Percentiles rank a stretch among this genome's conserved stretches.
These are phyloP conservation scores for Lasioglossum morio DNA, from an alignment of 2,888 invertebrate genomes.

Conservation along the genomic window DNA sequence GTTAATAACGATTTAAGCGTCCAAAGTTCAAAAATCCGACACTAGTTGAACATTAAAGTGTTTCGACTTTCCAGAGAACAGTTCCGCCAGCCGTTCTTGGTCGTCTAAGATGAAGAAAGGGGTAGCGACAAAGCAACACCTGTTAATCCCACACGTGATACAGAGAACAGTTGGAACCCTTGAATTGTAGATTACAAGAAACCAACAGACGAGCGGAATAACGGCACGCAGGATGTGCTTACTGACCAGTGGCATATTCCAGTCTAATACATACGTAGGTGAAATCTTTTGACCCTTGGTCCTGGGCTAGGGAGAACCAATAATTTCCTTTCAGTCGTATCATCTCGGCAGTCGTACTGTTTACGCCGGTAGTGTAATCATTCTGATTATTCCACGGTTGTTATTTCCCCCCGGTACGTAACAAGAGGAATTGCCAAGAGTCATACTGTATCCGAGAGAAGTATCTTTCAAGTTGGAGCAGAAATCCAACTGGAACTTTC, in stretches of 20 bases:
- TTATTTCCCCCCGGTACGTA: neutral
- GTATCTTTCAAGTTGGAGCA: neutral
- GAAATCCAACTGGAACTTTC: neutral
- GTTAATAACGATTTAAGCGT: neutral
- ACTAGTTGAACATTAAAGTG: neutral
- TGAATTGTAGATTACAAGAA: slow-evolving; percentile 12
- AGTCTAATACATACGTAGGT: slow-evolving; percentile 3
- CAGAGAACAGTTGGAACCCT: neutral
- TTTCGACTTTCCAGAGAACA: neutral
- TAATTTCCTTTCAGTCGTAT: slow-evolving; percentile 1
- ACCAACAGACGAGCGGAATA: slow-evolving; percentile 21
- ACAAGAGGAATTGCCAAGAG: neutral
- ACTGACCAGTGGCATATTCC: neutral
- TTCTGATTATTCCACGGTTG: slow-evolving; percentile 1
- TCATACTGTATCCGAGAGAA: neutral
- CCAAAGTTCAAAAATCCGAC: neutral
- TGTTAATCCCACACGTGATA: neutral
- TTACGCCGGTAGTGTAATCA: neutral
- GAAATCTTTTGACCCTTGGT: neutral
- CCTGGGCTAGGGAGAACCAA: neutral
- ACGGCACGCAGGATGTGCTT: neutral
- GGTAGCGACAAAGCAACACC: neutral
- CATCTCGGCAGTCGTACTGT: neutral
- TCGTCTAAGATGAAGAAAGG: neutral
- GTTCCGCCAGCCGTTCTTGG: neutral